Evolutionary conservation across 2,888 invertebrate species (phyloP), one percentile per base, ranked within the genome.

Genomic region (Ormyrus rosae): DNA sequence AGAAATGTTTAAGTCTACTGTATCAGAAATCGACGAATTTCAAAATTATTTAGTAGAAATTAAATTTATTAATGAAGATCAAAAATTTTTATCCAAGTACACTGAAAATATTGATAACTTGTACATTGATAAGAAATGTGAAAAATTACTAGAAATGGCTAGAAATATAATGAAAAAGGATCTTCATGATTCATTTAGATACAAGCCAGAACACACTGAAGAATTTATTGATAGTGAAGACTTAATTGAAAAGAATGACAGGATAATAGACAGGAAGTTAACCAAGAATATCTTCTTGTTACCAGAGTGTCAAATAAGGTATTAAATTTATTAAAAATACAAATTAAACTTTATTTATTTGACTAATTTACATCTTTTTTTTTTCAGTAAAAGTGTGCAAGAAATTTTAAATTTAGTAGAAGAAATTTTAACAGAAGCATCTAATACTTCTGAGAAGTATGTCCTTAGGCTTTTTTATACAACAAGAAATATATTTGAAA

Each of bases 121-220:
- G 53, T 97, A 96, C 90, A 94, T 96, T 53, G 94, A 95, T 86
- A 96, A 95, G 86, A 94, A 95, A 73, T 95, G 95, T 84, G 93
- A 94, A 85, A 93, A 94, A 83, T 94, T 96, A 83, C 89, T 96
- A 76, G 93, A 93, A 77, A 92, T 92, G 70, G 96, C 97, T 0
- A 92, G 94, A 56, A 91, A 91, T 81, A 94, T 97, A 65, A 96
- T 97, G 94, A 93, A 94, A 74, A 95, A 95, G 87, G 96, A 97
- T 90, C 92, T 97, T 73, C 96, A 97, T 89, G 93, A 94, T 83
- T 94, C 95, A 85, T 93, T 94, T 11, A 86, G 80, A 53, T 86
- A 87, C 65, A 86, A 86, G 63, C 84, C 87, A 19, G 90, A 88
- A 86, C 83, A 85, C 13, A 65, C 84, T 0, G 63, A 82, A 50